Evolutionary conservation across 2,113 vertebrate species (phyloP).

Genomic region (cattle (Bos taurus)): DNA sequence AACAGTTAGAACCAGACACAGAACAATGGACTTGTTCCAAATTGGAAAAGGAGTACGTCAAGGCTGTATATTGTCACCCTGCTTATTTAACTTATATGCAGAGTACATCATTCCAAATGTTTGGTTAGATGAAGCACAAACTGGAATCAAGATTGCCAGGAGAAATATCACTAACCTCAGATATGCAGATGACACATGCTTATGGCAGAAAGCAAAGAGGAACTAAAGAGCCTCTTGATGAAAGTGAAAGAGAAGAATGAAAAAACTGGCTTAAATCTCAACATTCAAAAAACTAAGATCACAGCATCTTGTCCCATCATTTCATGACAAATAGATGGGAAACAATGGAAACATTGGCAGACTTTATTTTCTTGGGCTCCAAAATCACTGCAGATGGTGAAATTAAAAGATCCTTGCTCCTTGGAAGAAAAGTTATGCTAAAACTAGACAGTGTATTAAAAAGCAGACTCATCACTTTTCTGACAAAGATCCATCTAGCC

Average conservation of each 20-base stretch:
- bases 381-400: not conserved
- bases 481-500: not conserved
- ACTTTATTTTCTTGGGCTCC: not conserved
- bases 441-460: not conserved
- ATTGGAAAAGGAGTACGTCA: fast-evolving
- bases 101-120: not conserved
- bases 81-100: not conserved
- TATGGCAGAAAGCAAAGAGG: not conserved
- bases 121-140: not conserved
- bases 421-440: not conserved
- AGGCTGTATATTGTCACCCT: not conserved
- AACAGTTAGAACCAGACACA: not conserved
- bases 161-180: not conserved
- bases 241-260: not conserved
- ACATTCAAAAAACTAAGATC: not conserved
- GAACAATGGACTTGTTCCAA: not conserved
- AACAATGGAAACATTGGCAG: not conserved
- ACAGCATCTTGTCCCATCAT: not conserved
- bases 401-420: not conserved
- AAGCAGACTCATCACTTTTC: not conserved
- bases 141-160: not conserved
- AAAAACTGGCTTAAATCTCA: not conserved
- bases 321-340: not conserved
- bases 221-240: not conserved
- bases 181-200: not conserved